These are phyloP conservation scores for Hydropsyche tenuis DNA, from an alignment of 1,140 invertebrate species.

Conservation along the genomic window DNA sequence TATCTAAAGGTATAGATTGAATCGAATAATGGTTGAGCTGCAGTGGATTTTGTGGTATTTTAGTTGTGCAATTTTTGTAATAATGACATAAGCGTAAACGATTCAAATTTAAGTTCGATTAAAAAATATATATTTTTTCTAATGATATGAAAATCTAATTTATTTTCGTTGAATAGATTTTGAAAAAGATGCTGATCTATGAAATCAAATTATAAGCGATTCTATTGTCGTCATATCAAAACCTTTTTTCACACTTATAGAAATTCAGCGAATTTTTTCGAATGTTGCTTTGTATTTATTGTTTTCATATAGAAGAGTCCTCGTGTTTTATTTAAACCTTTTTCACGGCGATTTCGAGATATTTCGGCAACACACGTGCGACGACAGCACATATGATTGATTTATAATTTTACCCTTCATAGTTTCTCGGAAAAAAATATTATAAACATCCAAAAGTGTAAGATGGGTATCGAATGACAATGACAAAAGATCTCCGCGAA, in stretches of 20 bases:
- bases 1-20: background rate
- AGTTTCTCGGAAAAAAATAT: background rate
- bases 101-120: too few species aligned
- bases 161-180: background rate
- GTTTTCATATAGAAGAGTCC: constrained; percentile 33
- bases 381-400: constrained; percentile 43
- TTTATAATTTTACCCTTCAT: constrained; percentile 36
- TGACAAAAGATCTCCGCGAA: constrained; percentile 18
- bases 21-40: too few species aligned
- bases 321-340: constrained; percentile 35
- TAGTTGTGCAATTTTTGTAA: too few species aligned
- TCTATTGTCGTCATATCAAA: constrained; percentile 4
- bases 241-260: constrained; percentile 4
- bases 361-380: constrained; percentile 5
- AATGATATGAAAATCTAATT: background rate
- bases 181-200: background rate
- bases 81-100: too few species aligned
- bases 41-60: too few species aligned
- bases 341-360: constrained; percentile 35
- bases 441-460: constrained; percentile 5
- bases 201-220: constrained; percentile 17
- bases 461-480: constrained; percentile 13
- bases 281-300: constrained; percentile 23
- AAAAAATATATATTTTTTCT: too few species aligned
- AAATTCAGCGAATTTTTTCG: constrained; percentile 27